Evolutionary conservation across 1,140 invertebrate species (phyloP).

Genomic region (Arion vulgaris): DNA sequence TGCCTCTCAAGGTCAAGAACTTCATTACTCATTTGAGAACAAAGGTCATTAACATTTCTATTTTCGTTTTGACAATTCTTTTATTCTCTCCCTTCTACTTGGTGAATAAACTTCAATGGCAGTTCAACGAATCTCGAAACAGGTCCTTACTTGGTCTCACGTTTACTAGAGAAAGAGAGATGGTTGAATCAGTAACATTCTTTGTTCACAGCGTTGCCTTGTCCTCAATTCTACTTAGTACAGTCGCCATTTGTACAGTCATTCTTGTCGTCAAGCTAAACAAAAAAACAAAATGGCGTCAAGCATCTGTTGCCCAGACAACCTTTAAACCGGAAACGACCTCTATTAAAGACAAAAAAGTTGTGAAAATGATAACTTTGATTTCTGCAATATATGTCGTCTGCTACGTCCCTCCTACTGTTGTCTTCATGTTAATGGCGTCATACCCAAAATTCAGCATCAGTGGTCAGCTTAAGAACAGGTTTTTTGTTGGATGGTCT

Average conservation of each 20-base stretch:
- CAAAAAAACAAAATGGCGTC: constrained; percentile 5
- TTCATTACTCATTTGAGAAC: constrained; percentile 5
- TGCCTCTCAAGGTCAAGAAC: constrained; percentile 8
- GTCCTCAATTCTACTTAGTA: neutral
- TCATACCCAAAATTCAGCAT: neutral
- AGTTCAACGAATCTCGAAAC: neutral
- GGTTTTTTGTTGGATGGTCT: neutral
- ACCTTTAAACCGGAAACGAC: neutral
- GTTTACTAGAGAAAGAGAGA: neutral
- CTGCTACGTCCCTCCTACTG: neutral
- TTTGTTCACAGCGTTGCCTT: neutral
- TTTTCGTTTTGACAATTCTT: neutral
- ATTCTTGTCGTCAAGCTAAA: neutral
- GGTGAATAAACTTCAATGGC: neutral
- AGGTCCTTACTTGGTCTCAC: neutral
- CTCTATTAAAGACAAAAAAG: neutral
- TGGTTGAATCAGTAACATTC: constrained; percentile 11
- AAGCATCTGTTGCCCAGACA: neutral
- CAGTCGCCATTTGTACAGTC: neutral
- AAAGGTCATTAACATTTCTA: constrained; percentile 1
- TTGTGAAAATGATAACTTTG: constrained; percentile 15
- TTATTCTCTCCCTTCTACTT: neutral
- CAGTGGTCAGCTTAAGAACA: neutral
- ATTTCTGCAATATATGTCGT: neutral
- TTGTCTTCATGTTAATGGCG: neutral